These are phyloP conservation scores for Aradus depressus DNA, from an alignment of 2,888 invertebrate species.

Conservation along the genomic window DNA sequence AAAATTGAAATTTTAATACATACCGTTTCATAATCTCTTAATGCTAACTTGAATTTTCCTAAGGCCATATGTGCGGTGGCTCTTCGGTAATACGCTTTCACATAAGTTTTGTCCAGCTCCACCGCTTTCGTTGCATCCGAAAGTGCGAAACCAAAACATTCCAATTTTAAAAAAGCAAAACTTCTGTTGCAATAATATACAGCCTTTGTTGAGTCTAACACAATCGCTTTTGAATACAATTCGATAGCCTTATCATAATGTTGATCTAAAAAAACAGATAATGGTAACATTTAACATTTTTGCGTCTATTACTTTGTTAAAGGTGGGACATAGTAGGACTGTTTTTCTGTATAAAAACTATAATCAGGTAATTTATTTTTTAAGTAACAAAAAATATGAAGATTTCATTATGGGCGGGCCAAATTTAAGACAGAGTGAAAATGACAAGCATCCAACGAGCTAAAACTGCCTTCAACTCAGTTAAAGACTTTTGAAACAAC, in stretches of 20 bases:
- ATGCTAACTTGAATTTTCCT: conserved; percentile 92
- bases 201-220: conserved; percentile 63
- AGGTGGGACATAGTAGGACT: too few relatives aligned
- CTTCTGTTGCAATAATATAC: conserved; percentile 91
- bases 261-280: conserved; percentile 70
- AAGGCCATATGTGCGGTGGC: conserved; percentile 96
- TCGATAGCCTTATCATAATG: conserved; percentile 83
- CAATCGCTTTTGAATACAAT: conserved; percentile 65
- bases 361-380: too few relatives aligned
- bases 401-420: too few relatives aligned
- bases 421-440: too few relatives aligned
- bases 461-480: too few relatives aligned
- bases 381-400: conserved; percentile 1
- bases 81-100: conserved; percentile 94
- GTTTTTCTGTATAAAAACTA: too few relatives aligned
- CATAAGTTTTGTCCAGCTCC: conserved; percentile 74
- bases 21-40: conserved; percentile 94
- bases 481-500: too few relatives aligned
- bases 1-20: conserved; percentile 35
- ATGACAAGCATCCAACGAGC: too few relatives aligned
- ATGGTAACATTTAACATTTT: background rate
- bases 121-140: conserved; percentile 86
- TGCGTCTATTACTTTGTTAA: conserved; percentile 12
- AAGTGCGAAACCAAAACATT: conserved; percentile 91
- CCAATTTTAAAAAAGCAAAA: conserved; percentile 84